Evolutionary conservation across 1,140 invertebrate species (phyloP).

Genomic region (Diuraphis noxia): DNA sequence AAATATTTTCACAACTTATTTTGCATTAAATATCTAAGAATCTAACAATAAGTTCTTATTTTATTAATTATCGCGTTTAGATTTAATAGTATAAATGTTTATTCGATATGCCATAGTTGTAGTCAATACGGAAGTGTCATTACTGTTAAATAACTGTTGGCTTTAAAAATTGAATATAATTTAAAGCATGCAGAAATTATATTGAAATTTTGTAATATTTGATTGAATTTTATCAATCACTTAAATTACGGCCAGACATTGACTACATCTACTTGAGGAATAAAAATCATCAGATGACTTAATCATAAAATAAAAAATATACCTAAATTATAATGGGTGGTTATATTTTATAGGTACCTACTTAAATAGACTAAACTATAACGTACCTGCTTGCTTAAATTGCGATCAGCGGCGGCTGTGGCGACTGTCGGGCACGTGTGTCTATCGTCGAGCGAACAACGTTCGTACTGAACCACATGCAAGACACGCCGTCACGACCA

Average conservation of each 20-base stretch:
- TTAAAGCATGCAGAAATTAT: too few relatives aligned
- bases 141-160: background rate
- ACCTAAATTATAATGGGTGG: too few relatives aligned
- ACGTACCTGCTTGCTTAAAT: background rate
- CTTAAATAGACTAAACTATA: too few relatives aligned
- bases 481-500: slow-evolving; percentile 36
- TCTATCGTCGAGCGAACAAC: slow-evolving; percentile 5
- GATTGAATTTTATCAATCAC: too few relatives aligned
- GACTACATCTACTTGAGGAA: background rate
- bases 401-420: background rate
- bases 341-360: too few relatives aligned
- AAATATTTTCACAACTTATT: background rate
- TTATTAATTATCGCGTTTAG: background rate
- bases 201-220: too few relatives aligned
- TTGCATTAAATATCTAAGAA: background rate
- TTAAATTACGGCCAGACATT: background rate
- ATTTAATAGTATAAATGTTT: background rate
- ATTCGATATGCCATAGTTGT: background rate
- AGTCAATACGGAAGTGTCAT: background rate
- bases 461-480: slow-evolving; percentile 52
- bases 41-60: background rate
- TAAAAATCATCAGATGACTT: background rate
- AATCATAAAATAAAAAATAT: too few relatives aligned
- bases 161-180: too few relatives aligned
- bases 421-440: background rate